Evolutionary conservation across 2,113 vertebrate species (phyloP).

Genomic region (Eira barbara): DNA sequence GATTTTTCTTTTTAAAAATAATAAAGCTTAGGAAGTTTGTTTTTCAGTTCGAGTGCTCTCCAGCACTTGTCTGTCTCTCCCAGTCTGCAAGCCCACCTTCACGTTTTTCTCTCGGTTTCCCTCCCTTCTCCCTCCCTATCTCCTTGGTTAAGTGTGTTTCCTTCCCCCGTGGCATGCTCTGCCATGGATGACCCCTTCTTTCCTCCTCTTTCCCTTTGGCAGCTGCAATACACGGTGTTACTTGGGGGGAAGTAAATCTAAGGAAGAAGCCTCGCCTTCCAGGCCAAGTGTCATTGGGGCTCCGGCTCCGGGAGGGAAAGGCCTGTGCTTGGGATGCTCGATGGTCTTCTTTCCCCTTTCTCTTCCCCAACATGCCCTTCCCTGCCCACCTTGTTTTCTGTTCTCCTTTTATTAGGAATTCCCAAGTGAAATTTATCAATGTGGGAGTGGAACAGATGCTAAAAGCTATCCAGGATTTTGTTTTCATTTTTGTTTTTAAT

Average conservation of each 20-base stretch:
- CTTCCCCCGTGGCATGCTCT: conserved; percentile 48
- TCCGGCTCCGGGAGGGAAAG: conserved; percentile 67
- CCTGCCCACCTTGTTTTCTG: conserved; percentile 76
- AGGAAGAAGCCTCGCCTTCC: conserved; percentile 79
- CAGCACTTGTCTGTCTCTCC: conserved; percentile 82
- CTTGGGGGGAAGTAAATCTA: conserved; percentile 79
- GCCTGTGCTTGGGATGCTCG: conserved; percentile 79
- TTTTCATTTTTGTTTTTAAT: conserved; percentile 90
- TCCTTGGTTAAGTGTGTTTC: conserved; percentile 79
- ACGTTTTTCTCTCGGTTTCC: not conserved
- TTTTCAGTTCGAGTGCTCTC: conserved; percentile 84
- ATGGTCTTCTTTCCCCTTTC: conserved; percentile 77
- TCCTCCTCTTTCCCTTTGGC: conserved; percentile 79
- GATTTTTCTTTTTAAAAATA: conserved; percentile 82
- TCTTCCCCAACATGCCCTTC: conserved; percentile 51
- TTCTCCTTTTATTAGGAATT: conserved; percentile 85
- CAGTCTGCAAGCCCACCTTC: conserved; percentile 21
- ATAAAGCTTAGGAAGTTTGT: conserved; percentile 82
- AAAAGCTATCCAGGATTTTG: conserved; percentile 87
- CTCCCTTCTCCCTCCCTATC: conserved; percentile 28
- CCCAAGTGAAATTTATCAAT: conserved; percentile 85
- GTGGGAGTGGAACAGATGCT: conserved; percentile 88
- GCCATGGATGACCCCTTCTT: conserved; percentile 16
- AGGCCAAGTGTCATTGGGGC: conserved; percentile 72
- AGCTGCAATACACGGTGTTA: conserved; percentile 86